Evolutionary conservation across 2,888 invertebrate genomes (phyloP), one percentile per base, ranked within the genome.

Genomic region (Trachelus troglodyta): DNA sequence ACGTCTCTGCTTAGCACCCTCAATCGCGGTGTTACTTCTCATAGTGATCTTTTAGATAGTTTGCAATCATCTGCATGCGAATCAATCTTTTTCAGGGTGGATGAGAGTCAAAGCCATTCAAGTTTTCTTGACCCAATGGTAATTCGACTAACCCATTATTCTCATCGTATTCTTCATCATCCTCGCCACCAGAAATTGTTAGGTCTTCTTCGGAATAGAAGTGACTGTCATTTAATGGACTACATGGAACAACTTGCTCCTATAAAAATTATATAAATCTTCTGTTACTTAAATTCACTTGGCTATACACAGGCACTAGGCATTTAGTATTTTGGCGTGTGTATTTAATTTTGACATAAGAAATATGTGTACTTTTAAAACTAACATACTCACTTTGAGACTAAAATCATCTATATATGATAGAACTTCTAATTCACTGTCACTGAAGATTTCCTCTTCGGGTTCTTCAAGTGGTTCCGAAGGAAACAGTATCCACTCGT

Each of bases 121-220:
- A 56, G 69, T 79, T 79, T 34, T 83, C 79, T 71, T 79, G 56
- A 15, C 69, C 34, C 33, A 79, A 74, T 23, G 34, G 56, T 69
- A 76, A 69, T 33, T 69, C 76, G 23, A 68, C 69, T 15, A 34
- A n/a, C 11, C 15, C 33, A 30, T 34, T 35, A 77, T 83, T 82
- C 23, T 82, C 83, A 79, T 84, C 81, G n/a, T 83, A 83, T 79
- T 83, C 84, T 40, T 83, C 84, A n/a, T 83, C 81, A 75, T 83
- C 35, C 35, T 84, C 83, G 35, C 79, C 78, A 11, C 81, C 83
- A 11, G 81, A 81, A 76, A 81, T 81, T 68, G 79, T 80, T 56
- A 81, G 71, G 34, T 82, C 82, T 11, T 83, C 83, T 12, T 79
- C 71, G 0, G 77, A 77, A 78, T 83, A 83, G 77, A 82, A 83